These are phyloP conservation scores for Microtus montanus DNA, from an alignment of 2,113 vertebrate species.

Conservation along the genomic window DNA sequence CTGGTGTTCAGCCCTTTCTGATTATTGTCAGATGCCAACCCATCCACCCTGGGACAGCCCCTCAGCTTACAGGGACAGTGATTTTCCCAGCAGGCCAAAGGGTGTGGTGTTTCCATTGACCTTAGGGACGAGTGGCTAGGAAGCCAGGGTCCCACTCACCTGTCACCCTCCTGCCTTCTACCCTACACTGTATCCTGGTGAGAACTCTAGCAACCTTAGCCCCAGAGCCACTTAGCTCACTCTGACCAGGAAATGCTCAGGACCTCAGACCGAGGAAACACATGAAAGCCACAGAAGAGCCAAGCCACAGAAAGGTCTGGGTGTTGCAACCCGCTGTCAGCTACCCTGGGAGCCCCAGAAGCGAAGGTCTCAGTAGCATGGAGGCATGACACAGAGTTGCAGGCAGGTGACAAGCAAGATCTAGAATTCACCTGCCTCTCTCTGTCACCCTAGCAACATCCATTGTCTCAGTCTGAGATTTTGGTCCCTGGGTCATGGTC, in stretches of 20 bases:
- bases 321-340: fast-evolving
- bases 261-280: neutral
- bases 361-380: fast-evolving
- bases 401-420: fast-evolving
- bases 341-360: neutral
- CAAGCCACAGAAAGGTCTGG: fast-evolving
- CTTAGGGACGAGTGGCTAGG: neutral
- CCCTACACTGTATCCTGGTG: neutral
- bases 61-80: conserved; percentile 20
- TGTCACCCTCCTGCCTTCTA: neutral
- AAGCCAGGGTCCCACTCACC: neutral
- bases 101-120: conserved; percentile 28
- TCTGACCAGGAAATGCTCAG: neutral
- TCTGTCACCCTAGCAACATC: neutral
- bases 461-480: neutral
- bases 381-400: too few relatives aligned
- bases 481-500: neutral
- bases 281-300: neutral
- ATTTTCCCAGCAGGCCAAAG: conserved; percentile 49
- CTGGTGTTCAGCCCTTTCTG: neutral
- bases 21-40: neutral
- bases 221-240: neutral
- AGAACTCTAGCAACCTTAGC: neutral
- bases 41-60: neutral
- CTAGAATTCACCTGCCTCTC: too few relatives aligned